phyloP scores from a whole-genome alignment of 2,113 vertebrate genomes.

The Crocuta crocuta region DNA sequence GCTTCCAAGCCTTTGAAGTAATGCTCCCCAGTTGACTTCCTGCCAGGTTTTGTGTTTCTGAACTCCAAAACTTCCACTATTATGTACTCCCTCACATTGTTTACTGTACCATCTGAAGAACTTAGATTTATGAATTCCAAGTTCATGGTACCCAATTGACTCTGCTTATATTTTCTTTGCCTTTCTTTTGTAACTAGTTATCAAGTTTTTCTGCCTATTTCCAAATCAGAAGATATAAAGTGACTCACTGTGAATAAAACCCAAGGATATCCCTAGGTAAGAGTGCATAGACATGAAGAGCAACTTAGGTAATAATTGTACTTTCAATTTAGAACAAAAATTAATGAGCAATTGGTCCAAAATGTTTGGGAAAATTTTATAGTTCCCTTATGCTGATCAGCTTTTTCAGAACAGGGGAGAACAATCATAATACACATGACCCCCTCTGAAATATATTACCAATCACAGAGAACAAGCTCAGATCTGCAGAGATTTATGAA shows the following conservation, averaged over 20 bases:
- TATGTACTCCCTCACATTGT: background rate
- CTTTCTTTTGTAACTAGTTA: background rate
- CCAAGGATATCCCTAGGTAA: background rate
- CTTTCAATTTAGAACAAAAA: background rate
- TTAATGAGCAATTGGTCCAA: background rate
- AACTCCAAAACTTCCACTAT: background rate
- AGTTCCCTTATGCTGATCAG: background rate
- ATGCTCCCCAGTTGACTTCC: background rate
- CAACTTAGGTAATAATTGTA: background rate
- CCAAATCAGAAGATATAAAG: background rate
- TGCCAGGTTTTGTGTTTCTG: background rate
- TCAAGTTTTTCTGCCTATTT: background rate
- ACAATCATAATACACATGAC: fast-evolving
- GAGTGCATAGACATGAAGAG: background rate
- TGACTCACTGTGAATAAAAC: background rate
- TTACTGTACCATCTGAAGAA: fast-evolving
- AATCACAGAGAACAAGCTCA: background rate
- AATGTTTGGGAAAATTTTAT: no score
- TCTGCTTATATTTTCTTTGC: background rate
- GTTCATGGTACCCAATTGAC: fast-evolving
- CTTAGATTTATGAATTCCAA: background rate
- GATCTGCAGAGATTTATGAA: background rate
- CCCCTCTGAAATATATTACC: background rate
- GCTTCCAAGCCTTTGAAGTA: background rate
- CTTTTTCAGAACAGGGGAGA: background rate